phyloP scores from a whole-genome alignment of 2,113 vertebrate species.

The Montifringilla adamsi region DNA sequence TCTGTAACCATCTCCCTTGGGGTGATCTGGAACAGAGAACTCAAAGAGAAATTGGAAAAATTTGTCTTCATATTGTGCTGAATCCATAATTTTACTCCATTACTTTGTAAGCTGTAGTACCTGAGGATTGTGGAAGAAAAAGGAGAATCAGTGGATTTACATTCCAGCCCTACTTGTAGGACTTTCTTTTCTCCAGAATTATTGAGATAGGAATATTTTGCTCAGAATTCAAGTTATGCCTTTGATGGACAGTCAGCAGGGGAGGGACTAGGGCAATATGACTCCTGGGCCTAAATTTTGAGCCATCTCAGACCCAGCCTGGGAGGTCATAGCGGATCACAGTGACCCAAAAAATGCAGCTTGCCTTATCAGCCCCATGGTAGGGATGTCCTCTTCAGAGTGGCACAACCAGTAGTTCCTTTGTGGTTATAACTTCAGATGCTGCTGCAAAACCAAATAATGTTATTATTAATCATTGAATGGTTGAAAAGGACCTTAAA shows the following conservation, averaged over 20 bases:
- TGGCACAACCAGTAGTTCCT: background rate
- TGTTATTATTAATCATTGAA: background rate
- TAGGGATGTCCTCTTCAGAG: no score
- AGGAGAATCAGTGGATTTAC: background rate
- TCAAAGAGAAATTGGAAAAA: background rate
- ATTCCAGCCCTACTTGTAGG: background rate
- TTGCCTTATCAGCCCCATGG: background rate
- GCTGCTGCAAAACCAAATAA: background rate
- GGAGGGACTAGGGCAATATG: fast-evolving
- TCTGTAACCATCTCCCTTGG: background rate
- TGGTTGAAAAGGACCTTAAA: background rate
- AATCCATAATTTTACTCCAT: background rate
- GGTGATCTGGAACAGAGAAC: background rate
- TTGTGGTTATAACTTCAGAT: background rate
- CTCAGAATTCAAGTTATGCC: background rate
- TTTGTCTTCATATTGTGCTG: background rate
- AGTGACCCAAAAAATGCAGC: background rate
- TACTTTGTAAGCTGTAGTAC: background rate
- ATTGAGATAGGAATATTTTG: background rate
- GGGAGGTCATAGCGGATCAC: background rate
- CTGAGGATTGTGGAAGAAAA: background rate
- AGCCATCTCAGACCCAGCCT: background rate
- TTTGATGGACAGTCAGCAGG: background rate
- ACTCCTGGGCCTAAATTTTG: background rate
- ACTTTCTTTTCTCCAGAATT: background rate